Percentiles rank a stretch among this genome's conserved stretches.
Evolutionary conservation across 2,113 vertebrate species (phyloP).

Genomic region (Bos javanicus): DNA sequence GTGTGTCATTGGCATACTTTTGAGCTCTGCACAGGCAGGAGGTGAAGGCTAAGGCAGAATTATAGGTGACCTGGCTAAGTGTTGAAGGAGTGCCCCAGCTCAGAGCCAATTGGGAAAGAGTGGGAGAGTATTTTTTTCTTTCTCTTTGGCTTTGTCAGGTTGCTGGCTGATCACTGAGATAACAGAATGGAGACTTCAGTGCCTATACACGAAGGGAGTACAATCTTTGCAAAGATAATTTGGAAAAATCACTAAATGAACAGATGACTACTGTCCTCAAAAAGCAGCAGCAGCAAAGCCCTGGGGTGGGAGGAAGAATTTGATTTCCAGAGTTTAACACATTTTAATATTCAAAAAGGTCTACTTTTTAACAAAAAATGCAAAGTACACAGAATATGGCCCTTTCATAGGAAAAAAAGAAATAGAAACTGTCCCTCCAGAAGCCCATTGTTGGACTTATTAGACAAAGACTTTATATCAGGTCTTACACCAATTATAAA

Average conservation of each 20-base stretch:
- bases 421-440: not conserved
- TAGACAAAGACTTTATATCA: not conserved
- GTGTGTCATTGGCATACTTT: not conserved
- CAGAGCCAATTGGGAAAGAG: not conserved
- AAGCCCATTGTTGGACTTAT: not conserved
- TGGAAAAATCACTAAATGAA: conserved; percentile 12
- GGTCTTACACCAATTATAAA: not conserved
- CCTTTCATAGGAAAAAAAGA: not conserved
- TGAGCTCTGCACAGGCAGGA: not conserved
- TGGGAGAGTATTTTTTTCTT: not conserved
- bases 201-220: not conserved
- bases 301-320: not conserved
- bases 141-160: not conserved
- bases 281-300: not conserved
- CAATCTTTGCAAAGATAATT: not conserved
- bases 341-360: not conserved
- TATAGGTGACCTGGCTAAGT: not conserved
- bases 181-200: not conserved
- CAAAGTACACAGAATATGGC: not conserved
- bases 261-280: not conserved
- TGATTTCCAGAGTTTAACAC: not conserved
- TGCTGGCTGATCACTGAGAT: not conserved
- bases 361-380: not conserved
- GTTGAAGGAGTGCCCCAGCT: not conserved
- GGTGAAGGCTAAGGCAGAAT: not conserved